Evolutionary conservation across 2,888 invertebrate genomes (phyloP).

Genomic region (Pristionchus mayeri): DNA sequence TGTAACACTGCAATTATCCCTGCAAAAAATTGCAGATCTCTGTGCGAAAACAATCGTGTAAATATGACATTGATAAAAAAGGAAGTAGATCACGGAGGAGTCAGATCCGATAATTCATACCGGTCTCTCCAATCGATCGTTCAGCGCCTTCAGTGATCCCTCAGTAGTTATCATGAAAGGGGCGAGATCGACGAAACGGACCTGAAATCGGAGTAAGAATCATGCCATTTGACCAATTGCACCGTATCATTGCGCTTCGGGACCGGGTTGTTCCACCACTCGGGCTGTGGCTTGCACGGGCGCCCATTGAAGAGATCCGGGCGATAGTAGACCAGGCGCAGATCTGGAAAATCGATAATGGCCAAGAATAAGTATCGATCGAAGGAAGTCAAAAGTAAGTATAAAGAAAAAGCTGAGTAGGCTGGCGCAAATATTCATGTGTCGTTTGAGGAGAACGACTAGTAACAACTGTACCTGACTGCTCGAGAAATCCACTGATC

Average conservation of each 20-base stretch:
- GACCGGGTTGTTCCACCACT: slow-evolving; percentile 66
- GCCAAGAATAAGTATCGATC: too few relatives aligned
- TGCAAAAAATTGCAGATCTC: too few relatives aligned
- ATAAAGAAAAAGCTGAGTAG: too few relatives aligned
- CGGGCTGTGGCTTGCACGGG: slow-evolving; percentile 54
- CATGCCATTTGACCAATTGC: slow-evolving; percentile 19
- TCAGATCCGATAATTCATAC: too few relatives aligned
- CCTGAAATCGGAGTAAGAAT: slow-evolving; percentile 55
- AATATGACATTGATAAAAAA: too few relatives aligned
- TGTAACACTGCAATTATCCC: too few relatives aligned
- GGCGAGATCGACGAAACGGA: slow-evolving; percentile 67
- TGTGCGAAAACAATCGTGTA: too few relatives aligned
- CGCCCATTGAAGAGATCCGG: slow-evolving; percentile 68
- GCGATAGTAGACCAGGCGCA: slow-evolving; percentile 66
- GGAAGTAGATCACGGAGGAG: too few relatives aligned
- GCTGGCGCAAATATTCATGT: too few relatives aligned
- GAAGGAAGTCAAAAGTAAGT: too few relatives aligned
- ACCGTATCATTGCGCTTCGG: slow-evolving; percentile 58
- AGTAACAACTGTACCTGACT: slow-evolving; percentile 51
- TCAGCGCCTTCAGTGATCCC: slow-evolving; percentile 68
- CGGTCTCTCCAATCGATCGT: slow-evolving; percentile 53
- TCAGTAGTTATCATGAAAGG: slow-evolving; percentile 68
- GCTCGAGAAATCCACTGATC: slow-evolving; percentile 59
- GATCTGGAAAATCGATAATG: slow-evolving; percentile 44
- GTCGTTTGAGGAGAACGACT: too few relatives aligned